Conservation (phyloP, 2,888 invertebrate genomes). For the Platerodrilus igneus region DNA sequence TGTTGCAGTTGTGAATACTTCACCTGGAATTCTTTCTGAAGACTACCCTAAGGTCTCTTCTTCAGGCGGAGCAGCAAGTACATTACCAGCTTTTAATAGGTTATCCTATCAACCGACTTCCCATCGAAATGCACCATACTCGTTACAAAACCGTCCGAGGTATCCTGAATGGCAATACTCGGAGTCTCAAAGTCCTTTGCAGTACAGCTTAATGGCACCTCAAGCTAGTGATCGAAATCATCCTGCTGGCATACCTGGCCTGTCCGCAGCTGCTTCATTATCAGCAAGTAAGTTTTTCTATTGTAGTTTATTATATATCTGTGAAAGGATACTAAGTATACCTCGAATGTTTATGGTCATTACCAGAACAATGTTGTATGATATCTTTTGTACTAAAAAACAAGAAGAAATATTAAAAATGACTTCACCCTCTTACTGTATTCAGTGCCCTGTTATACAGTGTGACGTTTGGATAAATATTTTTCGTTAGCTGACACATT, state of each 20-base stretch:
- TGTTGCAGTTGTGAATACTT: slow-evolving; percentile 31
- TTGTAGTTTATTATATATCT: too few species aligned
- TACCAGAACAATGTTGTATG: too few species aligned
- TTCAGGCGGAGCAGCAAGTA: slow-evolving; percentile 27
- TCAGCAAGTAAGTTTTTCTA: slow-evolving; percentile 62
- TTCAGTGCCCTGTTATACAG: too few species aligned
- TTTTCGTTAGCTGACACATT: too few species aligned
- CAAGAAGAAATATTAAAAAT: too few species aligned
- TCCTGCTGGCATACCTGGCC: slow-evolving; percentile 39
- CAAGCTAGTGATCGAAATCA: slow-evolving; percentile 42
- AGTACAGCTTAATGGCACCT: slow-evolving; percentile 25
- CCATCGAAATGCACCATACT: slow-evolving; percentile 30
- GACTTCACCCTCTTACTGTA: too few species aligned
- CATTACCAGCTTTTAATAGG: slow-evolving; percentile 41
- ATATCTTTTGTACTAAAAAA: too few species aligned
- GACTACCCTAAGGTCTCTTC: slow-evolving; percentile 39
- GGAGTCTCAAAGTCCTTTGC: slow-evolving; percentile 22
- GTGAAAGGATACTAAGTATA: not conserved
- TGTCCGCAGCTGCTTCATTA: slow-evolving; percentile 66
- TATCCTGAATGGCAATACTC: slow-evolving; percentile 37
- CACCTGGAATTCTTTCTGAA: slow-evolving; percentile 29
- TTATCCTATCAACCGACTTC: slow-evolving; percentile 35
- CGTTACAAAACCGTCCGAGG: slow-evolving; percentile 28
- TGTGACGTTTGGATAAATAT: too few species aligned
- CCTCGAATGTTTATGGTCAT: slow-evolving; percentile 2